Evolutionary conservation across 2,113 vertebrate genomes (phyloP), one percentile per base, ranked within the genome.

Genomic region (Chloropsis hardwickii): DNA sequence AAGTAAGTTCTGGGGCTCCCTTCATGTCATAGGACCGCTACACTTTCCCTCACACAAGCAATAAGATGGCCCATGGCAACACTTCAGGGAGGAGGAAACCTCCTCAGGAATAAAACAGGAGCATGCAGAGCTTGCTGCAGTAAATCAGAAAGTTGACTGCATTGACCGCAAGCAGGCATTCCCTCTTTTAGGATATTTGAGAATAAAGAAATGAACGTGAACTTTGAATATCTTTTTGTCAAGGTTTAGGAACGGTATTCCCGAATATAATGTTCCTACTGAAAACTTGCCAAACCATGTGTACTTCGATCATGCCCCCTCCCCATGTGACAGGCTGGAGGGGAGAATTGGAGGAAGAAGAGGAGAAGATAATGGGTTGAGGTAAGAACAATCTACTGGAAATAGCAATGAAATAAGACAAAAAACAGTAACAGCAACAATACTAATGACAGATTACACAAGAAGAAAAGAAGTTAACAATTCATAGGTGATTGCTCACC

Each of bases 221-320:
- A 21, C 40, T 47, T 28, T 53, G 3, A 72, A 25, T 40, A 54
- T 29, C 18, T 64, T 18, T 47, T 28, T 28, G 4, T 73, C n/a
- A 60, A 22, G 39, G 28, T 45, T 67, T 53, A 51, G 33, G 45
- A 74, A 53, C 25, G 15, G 3, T 45, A 18, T 29, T 74, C 53
- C 39, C 7, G 65, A 45, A 45, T 20, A 29, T 33, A 51, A 14
- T 3, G 8, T n/a, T 81, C 20, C 40, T 39, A 22, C 20, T 53
- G 61, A 66, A 66, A 53, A 77, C 27, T 22, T 22, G 45, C 39
- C 33, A 67, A 60, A n/a, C 28, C 45, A 24, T 2, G 8, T 9
- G 16, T 15, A 22, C 12, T 8, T n/a, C 0, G 2, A 39, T 21
- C 39, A 45, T 0, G 0, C 2, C 4, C 5, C 5, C 12, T 28